phyloP scores from a whole-genome alignment of 1,140 invertebrate genomes.

The Bombyx mandarina region DNA sequence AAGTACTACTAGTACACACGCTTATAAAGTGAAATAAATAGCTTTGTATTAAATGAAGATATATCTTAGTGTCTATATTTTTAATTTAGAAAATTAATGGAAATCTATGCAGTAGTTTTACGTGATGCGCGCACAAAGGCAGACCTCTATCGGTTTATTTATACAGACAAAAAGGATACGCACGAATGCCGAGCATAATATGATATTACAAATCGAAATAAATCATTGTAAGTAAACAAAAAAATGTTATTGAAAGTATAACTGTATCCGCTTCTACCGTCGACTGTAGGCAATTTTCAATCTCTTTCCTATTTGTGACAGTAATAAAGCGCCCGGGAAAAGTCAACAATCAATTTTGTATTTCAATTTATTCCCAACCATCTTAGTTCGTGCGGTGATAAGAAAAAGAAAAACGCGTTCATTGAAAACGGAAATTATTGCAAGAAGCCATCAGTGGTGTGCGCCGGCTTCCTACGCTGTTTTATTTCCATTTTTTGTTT shows the following conservation, averaged over 20 bases:
- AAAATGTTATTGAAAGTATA: conserved; percentile 2
- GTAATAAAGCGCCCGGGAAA: conserved; percentile 68
- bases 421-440: conserved; percentile 72
- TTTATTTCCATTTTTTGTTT: conserved; percentile 41
- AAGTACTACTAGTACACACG: too few relatives aligned
- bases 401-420: conserved; percentile 69
- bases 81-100: too few relatives aligned
- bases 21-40: too few relatives aligned
- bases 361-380: conserved; percentile 71
- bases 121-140: too few relatives aligned
- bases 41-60: too few relatives aligned
- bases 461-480: conserved; percentile 51
- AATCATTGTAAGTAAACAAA: conserved; percentile 1
- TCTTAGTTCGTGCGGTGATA: conserved; percentile 67
- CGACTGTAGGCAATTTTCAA: conserved; percentile 65
- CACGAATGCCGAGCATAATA: not conserved
- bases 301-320: conserved; percentile 69
- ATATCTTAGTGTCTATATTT: too few relatives aligned
- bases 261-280: conserved; percentile 41
- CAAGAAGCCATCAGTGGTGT: conserved; percentile 68
- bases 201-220: too few relatives aligned
- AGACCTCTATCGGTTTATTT: not conserved
- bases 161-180: not conserved
- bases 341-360: conserved; percentile 73
- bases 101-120: too few relatives aligned